Conservation (phyloP, 2,888 invertebrate genomes). For the Platycnemis pennipes region DNA sequence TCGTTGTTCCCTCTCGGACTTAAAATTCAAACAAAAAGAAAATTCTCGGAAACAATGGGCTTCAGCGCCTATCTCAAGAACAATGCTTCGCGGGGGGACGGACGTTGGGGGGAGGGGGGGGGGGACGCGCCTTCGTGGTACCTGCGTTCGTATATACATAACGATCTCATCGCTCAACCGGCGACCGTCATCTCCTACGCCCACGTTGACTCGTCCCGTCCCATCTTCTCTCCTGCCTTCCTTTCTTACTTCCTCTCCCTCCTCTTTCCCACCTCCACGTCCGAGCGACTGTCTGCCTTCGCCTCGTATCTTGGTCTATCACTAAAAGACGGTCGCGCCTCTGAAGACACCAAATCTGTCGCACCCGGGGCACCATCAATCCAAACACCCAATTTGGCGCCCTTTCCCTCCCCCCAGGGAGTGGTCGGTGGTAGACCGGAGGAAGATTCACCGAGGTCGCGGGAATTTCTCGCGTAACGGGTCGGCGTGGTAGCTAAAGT, state of each 20-base stretch:
- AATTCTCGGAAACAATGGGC: constrained; percentile 5
- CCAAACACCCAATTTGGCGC: background rate
- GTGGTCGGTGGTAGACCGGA: background rate
- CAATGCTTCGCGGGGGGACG: background rate
- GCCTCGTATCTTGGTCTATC: too few species aligned
- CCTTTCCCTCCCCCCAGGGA: background rate
- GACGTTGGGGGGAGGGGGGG: background rate
- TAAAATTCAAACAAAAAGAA: background rate
- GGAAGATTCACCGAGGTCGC: background rate
- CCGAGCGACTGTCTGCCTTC: too few species aligned
- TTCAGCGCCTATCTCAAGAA: background rate
- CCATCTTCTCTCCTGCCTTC: background rate
- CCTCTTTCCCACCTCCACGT: background rate
- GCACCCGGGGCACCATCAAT: background rate
- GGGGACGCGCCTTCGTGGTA: background rate
- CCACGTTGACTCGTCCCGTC: background rate
- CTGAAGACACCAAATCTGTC: background rate
- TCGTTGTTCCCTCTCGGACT: background rate
- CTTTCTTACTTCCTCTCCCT: background rate
- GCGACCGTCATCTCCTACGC: constrained; percentile 19
- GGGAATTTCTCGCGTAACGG: background rate
- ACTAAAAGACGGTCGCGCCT: background rate
- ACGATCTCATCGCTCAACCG: background rate
- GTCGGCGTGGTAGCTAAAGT: too few species aligned
- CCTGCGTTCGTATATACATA: background rate